Percentiles rank a stretch among this genome's conserved stretches.
phyloP scores from a whole-genome alignment of 2,888 invertebrate species.

The Dryomyza anilis region DNA sequence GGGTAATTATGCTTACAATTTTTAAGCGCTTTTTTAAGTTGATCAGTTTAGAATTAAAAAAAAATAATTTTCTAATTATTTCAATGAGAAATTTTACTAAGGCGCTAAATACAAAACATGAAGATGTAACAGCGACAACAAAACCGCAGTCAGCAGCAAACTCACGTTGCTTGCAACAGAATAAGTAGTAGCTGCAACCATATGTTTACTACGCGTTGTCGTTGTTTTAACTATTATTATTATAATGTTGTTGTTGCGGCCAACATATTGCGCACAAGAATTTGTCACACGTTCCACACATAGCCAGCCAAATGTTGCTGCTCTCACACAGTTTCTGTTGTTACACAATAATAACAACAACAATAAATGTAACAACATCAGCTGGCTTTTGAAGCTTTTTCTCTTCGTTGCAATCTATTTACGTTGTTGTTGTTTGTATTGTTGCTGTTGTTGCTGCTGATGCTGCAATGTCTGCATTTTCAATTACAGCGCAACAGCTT shows the following conservation, averaged over 20 bases:
- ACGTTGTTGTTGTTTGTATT: neutral
- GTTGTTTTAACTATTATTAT: neutral
- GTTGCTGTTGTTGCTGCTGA: neutral
- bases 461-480: neutral
- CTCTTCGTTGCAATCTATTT: too few species aligned
- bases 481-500: slow-evolving; percentile 10
- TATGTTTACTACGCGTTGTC: neutral
- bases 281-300: neutral
- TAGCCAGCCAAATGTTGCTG: neutral
- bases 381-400: neutral
- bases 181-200: too few species aligned
- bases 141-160: neutral
- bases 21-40: too few species aligned
- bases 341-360: neutral
- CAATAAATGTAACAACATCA: neutral
- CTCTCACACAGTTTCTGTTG: neutral
- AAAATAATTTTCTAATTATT: too few species aligned
- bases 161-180: neutral
- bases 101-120: too few species aligned
- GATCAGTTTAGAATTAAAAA: too few species aligned
- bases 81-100: too few species aligned
- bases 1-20: too few species aligned
- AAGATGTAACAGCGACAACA: neutral
- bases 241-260: neutral
- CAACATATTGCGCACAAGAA: neutral